These are phyloP conservation scores for Crematogaster levior DNA, from an alignment of 2,888 invertebrate species.

Conservation along the genomic window DNA sequence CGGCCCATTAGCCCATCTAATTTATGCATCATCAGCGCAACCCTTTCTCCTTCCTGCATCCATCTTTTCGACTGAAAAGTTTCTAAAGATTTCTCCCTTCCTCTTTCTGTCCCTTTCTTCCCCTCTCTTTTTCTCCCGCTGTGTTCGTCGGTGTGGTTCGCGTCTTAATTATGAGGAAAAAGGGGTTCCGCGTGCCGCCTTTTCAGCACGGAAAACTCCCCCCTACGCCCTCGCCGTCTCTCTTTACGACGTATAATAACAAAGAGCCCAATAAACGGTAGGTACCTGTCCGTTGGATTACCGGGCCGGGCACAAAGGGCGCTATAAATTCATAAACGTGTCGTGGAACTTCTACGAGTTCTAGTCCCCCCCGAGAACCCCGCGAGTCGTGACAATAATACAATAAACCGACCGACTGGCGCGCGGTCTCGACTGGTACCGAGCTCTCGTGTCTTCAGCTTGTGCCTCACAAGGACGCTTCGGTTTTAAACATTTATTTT, in stretches of 20 bases:
- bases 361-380: neutral
- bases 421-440: slow-evolving; percentile 72
- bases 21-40: slow-evolving; percentile 84
- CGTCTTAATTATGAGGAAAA: slow-evolving; percentile 82
- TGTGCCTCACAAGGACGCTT: neutral
- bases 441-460: slow-evolving; percentile 13
- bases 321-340: slow-evolving; percentile 83
- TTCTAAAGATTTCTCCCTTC: slow-evolving; percentile 79
- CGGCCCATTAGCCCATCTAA: slow-evolving; percentile 83
- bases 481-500: neutral
- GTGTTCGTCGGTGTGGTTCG: slow-evolving; percentile 51
- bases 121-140: neutral
- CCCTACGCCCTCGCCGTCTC: slow-evolving; percentile 7
- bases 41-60: slow-evolving; percentile 83
- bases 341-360: slow-evolving; percentile 64
- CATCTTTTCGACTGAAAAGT: slow-evolving; percentile 82
- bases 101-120: neutral
- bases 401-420: slow-evolving; percentile 72
- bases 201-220: slow-evolving; percentile 69
- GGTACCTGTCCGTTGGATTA: slow-evolving; percentile 78
- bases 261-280: slow-evolving; percentile 76
- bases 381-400: slow-evolving; percentile 78
- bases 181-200: slow-evolving; percentile 67
- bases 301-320: slow-evolving; percentile 72
- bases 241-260: slow-evolving; percentile 70